Evolutionary conservation across 2,888 invertebrate species (phyloP).

Genomic region (Nasonovia ribisnigri): DNA sequence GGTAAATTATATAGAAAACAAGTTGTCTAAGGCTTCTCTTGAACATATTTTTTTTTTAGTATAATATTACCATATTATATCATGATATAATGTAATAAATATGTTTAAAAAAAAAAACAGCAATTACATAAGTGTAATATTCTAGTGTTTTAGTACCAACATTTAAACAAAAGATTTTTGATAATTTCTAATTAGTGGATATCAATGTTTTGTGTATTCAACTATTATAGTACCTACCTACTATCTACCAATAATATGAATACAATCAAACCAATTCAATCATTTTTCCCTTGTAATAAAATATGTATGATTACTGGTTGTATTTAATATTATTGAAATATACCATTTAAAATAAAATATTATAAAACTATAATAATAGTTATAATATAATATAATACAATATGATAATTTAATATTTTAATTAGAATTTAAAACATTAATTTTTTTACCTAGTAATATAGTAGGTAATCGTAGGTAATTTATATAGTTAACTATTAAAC

Average conservation of each 20-base stretch:
- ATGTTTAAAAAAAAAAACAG: neutral
- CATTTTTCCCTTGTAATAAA: neutral
- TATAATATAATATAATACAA: neutral
- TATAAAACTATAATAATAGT: neutral
- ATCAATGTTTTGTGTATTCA: neutral
- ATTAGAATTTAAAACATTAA: neutral
- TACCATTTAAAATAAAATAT: neutral
- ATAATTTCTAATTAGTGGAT: neutral
- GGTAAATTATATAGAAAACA: neutral
- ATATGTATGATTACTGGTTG: neutral
- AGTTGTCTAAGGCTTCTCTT: constrained; percentile 26
- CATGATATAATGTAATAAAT: constrained; percentile 4
- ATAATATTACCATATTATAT: constrained; percentile 19
- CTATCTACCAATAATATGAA: neutral
- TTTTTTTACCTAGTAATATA: neutral
- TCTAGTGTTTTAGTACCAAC: neutral
- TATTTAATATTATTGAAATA: neutral
- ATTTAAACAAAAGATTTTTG: neutral
- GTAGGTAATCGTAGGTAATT: too few relatives aligned
- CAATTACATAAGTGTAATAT: neutral
- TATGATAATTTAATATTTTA: neutral
- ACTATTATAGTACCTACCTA: neutral
- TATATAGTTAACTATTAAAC: neutral
- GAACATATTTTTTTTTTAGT: neutral
- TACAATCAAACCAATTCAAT: neutral